Conservation (phyloP, 2,113 vertebrate species). For the Gila orcuttii region DNA sequence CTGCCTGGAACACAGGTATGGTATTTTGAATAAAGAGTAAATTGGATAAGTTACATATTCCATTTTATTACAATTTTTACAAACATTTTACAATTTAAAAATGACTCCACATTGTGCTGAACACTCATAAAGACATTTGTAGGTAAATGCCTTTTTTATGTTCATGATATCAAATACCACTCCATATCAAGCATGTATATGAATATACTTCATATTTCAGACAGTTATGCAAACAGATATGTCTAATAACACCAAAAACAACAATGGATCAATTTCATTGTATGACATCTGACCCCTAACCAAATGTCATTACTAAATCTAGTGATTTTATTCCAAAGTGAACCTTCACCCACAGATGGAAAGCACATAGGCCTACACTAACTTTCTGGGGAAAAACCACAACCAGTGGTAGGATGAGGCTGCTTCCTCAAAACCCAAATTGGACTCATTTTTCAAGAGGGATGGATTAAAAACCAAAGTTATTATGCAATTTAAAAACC, state of each 20-base stretch:
- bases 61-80: background rate
- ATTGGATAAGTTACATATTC: background rate
- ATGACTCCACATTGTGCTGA: background rate
- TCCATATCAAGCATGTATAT: background rate
- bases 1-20: background rate
- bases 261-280: background rate
- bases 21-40: background rate
- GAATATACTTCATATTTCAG: background rate
- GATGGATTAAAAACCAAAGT: constrained; percentile 62
- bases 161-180: background rate
- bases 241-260: background rate
- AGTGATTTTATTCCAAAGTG: constrained; percentile 1
- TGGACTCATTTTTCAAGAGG: constrained; percentile 58
- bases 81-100: background rate
- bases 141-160: background rate
- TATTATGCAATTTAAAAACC: constrained; percentile 63
- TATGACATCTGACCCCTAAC: background rate
- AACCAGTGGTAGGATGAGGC: constrained; percentile 61
- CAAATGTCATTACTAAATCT: background rate
- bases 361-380: constrained; percentile 61
- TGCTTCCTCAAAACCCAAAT: constrained; percentile 64
- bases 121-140: background rate
- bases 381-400: constrained; percentile 60
- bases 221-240: background rate
- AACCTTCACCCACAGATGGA: constrained; percentile 57